Conservation (phyloP, 1,140 invertebrate species). For the Cecropterus lyciades region DNA sequence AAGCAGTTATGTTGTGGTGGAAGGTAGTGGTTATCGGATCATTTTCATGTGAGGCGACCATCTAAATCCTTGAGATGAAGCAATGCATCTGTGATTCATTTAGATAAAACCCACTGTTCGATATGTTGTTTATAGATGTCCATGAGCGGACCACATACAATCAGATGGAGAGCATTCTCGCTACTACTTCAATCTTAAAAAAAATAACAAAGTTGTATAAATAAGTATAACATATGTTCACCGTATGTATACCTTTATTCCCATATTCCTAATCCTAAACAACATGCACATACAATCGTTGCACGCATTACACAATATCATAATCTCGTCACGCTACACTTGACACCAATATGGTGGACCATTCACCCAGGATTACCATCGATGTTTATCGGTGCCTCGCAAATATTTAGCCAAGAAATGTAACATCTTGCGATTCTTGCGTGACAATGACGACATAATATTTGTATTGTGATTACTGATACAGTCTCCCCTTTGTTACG, state of each 20-base stretch:
- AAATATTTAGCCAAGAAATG: slow-evolving; percentile 51
- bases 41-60: too few relatives aligned
- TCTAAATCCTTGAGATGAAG: too few relatives aligned
- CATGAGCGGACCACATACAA: too few relatives aligned
- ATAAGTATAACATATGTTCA: too few relatives aligned
- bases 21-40: too few relatives aligned
- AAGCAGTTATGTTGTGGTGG: too few relatives aligned
- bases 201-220: too few relatives aligned
- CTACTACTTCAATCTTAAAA: too few relatives aligned
- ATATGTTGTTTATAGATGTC: too few relatives aligned
- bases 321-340: slow-evolving; percentile 62
- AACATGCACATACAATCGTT: slow-evolving; percentile 32
- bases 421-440: slow-evolving; percentile 40
- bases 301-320: slow-evolving; percentile 57
- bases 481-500: slow-evolving; percentile 32
- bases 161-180: too few relatives aligned
- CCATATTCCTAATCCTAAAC: neutral
- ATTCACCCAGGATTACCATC: slow-evolving; percentile 52
- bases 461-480: slow-evolving; percentile 52
- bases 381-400: slow-evolving; percentile 54
- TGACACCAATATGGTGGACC: slow-evolving; percentile 52
- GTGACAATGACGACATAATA: slow-evolving; percentile 57
- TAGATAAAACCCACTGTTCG: too few relatives aligned
- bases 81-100: too few relatives aligned
- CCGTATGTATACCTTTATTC: neutral